Evolutionary conservation across 2,797 vertebrate genomes (phyloP).

Genomic region (Hapalemur alaotrensis): DNA sequence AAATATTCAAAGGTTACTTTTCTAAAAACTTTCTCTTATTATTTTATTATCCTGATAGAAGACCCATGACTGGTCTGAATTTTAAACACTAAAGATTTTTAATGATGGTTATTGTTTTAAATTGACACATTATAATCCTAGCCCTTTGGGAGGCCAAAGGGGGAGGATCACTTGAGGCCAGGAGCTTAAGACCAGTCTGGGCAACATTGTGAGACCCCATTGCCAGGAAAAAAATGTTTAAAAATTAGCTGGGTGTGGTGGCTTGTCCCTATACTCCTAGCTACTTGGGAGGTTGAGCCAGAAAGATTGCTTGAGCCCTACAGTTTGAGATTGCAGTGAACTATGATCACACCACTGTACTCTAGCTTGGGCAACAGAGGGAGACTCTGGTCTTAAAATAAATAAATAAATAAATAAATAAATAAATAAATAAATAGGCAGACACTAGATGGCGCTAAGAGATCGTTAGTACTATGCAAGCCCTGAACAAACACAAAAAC

Average conservation of each 20-base stretch:
- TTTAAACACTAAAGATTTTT: slow-evolving; percentile 33
- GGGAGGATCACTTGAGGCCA: neutral
- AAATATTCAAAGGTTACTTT: neutral
- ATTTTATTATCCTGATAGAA: neutral
- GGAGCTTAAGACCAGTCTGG: neutral
- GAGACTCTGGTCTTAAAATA: no score
- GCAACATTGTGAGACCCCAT: neutral
- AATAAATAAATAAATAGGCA: neutral
- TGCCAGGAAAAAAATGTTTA: neutral
- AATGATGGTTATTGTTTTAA: neutral
- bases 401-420: no score
- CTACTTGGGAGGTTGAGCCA: neutral
- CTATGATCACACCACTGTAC: neutral
- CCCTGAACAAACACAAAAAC: neutral
- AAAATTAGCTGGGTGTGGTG: neutral
- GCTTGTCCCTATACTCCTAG: neutral
- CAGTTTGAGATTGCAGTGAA: neutral
- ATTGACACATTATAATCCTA: slow-evolving; percentile 52
- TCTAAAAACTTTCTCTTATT: neutral
- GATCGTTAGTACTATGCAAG: neutral
- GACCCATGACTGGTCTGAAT: neutral
- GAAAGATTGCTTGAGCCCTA: neutral
- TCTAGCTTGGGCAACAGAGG: neutral
- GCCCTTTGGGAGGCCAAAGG: neutral
- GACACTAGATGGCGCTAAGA: slow-evolving; percentile 83